A percentile compares a stretch with the other conserved stretches of the same genome.
These are phyloP conservation scores for Colinus virginianus DNA, from an alignment of 2,113 vertebrate genomes.

Conservation along the genomic window DNA sequence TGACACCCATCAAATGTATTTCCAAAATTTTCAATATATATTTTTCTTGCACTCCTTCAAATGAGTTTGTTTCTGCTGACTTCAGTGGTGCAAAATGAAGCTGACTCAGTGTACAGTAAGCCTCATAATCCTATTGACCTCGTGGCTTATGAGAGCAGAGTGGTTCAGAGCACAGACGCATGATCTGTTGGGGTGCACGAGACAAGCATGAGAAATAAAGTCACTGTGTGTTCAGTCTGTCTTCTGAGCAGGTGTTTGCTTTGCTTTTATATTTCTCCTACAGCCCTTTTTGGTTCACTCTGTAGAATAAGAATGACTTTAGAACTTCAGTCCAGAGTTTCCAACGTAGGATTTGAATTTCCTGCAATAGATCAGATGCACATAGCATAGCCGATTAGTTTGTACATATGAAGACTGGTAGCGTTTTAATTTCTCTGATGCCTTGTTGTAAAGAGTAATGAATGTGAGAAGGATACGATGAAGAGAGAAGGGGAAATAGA, in stretches of 20 bases:
- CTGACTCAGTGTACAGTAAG: neutral
- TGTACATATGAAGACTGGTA: neutral
- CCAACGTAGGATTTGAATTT: neutral
- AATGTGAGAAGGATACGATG: neutral
- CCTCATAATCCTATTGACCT: neutral
- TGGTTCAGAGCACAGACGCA: neutral
- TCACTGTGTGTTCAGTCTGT: fast-evolving
- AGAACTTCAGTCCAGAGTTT: neutral
- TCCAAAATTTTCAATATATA: neutral
- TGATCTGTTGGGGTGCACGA: neutral
- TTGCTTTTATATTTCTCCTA: neutral
- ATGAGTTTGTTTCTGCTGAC: neutral
- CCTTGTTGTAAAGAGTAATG: neutral
- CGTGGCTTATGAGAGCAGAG: neutral
- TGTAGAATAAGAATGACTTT: neutral
- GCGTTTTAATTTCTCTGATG: neutral
- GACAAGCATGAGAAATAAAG: neutral
- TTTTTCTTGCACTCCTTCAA: neutral
- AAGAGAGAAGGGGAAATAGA: neutral
- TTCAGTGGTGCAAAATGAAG: neutral
- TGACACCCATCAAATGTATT: neutral
- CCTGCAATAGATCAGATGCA: neutral
- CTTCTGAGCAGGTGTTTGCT: neutral
- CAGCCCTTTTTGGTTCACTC: fast-evolving
- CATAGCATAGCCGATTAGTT: neutral